These are phyloP conservation scores for Mus caroli DNA, from an alignment of 2,797 vertebrate species.

Conservation along the genomic window DNA sequence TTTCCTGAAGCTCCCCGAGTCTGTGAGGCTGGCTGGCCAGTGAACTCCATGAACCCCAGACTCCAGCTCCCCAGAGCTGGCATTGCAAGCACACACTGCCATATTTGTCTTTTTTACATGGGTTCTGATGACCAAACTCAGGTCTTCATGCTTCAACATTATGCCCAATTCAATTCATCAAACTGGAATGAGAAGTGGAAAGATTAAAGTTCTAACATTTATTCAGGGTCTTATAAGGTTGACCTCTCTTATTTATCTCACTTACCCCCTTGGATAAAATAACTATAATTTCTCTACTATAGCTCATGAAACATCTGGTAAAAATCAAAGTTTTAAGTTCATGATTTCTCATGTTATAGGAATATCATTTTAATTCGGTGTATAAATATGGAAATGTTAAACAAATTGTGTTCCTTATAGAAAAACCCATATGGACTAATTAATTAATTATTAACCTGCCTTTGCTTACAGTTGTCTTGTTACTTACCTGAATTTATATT, in stretches of 20 bases:
- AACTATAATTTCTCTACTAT: conserved; percentile 11
- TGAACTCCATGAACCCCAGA: background rate
- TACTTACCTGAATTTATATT: conserved; percentile 19
- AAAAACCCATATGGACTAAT: background rate
- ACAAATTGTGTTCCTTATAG: conserved; percentile 28
- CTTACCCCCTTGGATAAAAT: background rate
- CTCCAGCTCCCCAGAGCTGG: background rate
- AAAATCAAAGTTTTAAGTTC: conserved; percentile 27
- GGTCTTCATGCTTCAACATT: background rate
- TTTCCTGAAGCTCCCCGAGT: background rate
- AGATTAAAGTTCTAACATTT: conserved; percentile 14
- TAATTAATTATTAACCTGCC: background rate
- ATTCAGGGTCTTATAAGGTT: background rate
- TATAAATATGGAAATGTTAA: conserved; percentile 32
- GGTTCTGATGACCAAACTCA: background rate
- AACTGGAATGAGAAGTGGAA: background rate
- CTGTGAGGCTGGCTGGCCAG: background rate
- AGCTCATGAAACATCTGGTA: background rate
- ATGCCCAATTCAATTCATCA: background rate
- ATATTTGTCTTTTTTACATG: background rate
- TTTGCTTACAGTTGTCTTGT: conserved; percentile 2
- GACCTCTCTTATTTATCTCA: background rate
- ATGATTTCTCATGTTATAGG: conserved; percentile 5
- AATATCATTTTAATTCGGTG: background rate
- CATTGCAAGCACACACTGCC: background rate